Percentiles rank a stretch among this genome's conserved stretches.
These are phyloP conservation scores for Anodontia alba DNA, from an alignment of 2,888 invertebrate genomes.

Conservation along the genomic window DNA sequence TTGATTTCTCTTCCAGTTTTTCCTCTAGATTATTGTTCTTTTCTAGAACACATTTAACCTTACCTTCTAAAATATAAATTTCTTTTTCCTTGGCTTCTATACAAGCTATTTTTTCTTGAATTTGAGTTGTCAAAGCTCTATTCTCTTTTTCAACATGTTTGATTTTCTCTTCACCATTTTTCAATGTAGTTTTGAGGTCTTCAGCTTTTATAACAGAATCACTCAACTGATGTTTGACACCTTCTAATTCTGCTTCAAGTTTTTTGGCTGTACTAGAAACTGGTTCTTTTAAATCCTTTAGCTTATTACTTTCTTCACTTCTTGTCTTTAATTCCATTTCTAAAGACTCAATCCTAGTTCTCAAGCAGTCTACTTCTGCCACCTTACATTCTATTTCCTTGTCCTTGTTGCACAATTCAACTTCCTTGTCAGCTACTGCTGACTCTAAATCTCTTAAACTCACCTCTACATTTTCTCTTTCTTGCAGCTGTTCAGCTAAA, in stretches of 20 bases:
- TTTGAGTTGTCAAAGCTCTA: not conserved
- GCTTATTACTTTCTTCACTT: not conserved
- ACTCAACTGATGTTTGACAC: conserved; percentile 28
- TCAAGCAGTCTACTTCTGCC: conserved; percentile 5
- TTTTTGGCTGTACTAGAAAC: not conserved
- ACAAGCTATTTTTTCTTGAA: conserved; percentile 18
- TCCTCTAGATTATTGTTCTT: conserved; percentile 42
- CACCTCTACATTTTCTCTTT: conserved; percentile 19
- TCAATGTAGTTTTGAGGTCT: conserved; percentile 26
- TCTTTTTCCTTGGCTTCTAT: conserved; percentile 24
- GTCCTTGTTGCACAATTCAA: conserved; percentile 49
- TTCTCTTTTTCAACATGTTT: conserved; percentile 23
- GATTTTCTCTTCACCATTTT: conserved; percentile 32
- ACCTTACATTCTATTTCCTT: conserved; percentile 26
- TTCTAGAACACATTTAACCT: conserved; percentile 39
- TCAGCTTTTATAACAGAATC: not conserved
- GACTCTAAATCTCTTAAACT: conserved; percentile 46
- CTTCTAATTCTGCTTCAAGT: conserved; percentile 11
- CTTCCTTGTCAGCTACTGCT: conserved; percentile 47
- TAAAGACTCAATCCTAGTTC: not conserved
- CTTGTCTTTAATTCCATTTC: conserved; percentile 7
- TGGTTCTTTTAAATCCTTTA: conserved; percentile 1
- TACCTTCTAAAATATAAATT: conserved; percentile 24
- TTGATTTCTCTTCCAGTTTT: conserved; percentile 41
- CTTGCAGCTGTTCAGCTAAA: not conserved